Percentiles rank a stretch among this genome's conserved stretches.
phyloP scores from a whole-genome alignment of 2,797 vertebrate species.

The Benthosema pterotum region DNA sequence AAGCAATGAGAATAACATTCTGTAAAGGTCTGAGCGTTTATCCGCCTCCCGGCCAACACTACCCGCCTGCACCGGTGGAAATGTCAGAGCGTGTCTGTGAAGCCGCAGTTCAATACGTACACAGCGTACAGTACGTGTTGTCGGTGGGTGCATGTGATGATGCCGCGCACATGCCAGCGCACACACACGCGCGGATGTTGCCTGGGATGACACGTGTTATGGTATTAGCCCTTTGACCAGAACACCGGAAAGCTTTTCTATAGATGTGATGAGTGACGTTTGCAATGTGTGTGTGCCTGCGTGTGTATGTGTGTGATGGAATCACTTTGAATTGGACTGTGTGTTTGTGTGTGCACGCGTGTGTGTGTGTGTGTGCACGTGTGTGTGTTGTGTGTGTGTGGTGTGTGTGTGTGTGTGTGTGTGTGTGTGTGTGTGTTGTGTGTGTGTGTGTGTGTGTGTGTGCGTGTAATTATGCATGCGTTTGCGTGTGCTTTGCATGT shows the following conservation, averaged over 20 bases:
- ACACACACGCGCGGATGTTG: constrained; percentile 2
- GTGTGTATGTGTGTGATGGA: constrained; percentile 12
- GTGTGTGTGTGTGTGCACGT: too few relatives aligned
- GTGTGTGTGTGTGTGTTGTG: too few relatives aligned
- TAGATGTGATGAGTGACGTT: background rate
- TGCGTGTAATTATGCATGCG: too few relatives aligned
- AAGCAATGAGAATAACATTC: constrained; percentile 57
- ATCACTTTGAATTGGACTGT: constrained; percentile 14
- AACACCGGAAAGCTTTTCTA: constrained; percentile 26
- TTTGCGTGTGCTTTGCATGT: too few relatives aligned
- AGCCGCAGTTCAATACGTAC: constrained; percentile 50
- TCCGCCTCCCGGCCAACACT: constrained; percentile 35
- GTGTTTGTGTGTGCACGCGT: too few relatives aligned
- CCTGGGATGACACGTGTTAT: constrained; percentile 35
- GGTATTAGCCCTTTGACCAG: constrained; percentile 44
- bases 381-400: too few relatives aligned
- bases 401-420: too few relatives aligned
- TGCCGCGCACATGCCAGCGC: constrained; percentile 24
- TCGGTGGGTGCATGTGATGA: constrained; percentile 6
- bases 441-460: too few relatives aligned
- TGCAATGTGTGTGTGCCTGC: constrained; percentile 45
- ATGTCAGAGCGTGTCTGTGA: constrained; percentile 64
- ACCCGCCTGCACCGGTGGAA: constrained; percentile 35
- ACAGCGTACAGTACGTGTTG: constrained; percentile 43
- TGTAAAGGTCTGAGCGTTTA: constrained; percentile 74